Conservation (phyloP, 2,888 invertebrate species). For the Erannis defoliaria region DNA sequence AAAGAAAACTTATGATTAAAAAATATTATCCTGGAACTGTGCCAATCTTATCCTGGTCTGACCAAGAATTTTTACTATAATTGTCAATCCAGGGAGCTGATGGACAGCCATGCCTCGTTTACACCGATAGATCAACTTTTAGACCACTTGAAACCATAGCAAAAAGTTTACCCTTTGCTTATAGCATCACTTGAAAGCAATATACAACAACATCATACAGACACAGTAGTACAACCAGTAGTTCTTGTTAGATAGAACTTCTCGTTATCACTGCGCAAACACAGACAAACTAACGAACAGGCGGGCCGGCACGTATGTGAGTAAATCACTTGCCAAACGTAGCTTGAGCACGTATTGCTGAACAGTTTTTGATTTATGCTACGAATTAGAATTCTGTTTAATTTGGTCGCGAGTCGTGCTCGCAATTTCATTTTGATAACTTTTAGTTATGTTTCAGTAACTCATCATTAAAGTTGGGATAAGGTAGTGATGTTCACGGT, state of each 20-base stretch:
- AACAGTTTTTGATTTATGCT: constrained; percentile 46
- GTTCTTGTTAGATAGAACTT: constrained; percentile 32
- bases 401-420: constrained; percentile 34
- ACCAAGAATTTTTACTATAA: too few relatives aligned
- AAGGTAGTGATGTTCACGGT: too few relatives aligned
- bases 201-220: constrained; percentile 12
- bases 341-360: constrained; percentile 41
- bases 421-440: constrained; percentile 17
- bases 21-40: too few relatives aligned
- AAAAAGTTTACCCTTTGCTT: too few relatives aligned
- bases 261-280: constrained; percentile 34
- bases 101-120: too few relatives aligned
- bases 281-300: constrained; percentile 39
- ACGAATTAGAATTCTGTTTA: constrained; percentile 43
- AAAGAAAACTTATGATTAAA: too few relatives aligned
- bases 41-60: too few relatives aligned
- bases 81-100: too few relatives aligned
- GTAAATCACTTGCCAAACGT: constrained; percentile 47
- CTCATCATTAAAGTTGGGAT: too few relatives aligned
- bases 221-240: constrained; percentile 20
- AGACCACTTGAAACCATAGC: too few relatives aligned
- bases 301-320: constrained; percentile 44
- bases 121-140: too few relatives aligned
- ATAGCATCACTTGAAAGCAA: background rate
- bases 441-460: background rate